Percentiles rank a stretch among this genome's conserved stretches.
Evolutionary conservation across 2,113 vertebrate species (phyloP).

Genomic region (Plotosus lineatus): DNA sequence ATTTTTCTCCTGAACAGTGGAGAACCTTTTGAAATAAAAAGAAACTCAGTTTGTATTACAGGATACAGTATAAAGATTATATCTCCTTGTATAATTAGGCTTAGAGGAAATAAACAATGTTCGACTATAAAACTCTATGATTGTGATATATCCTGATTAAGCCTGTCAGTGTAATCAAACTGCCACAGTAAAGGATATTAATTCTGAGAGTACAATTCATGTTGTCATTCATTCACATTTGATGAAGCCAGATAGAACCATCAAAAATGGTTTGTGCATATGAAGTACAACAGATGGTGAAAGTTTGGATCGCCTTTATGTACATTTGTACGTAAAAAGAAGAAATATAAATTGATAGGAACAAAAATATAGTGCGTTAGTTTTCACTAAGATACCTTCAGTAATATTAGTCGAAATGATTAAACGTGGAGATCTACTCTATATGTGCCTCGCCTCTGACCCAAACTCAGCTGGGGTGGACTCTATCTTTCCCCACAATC

Average conservation of each 20-base stretch:
- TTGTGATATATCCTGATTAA: neutral
- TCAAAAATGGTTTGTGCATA: conserved; percentile 17
- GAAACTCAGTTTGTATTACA: neutral
- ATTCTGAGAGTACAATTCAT: conserved; percentile 48
- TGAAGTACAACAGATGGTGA: neutral
- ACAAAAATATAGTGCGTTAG: neutral
- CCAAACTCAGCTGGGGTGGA: no score
- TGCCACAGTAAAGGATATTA: conserved; percentile 46
- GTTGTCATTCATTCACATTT: conserved; percentile 54
- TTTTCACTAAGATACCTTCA: neutral
- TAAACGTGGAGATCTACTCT: no score
- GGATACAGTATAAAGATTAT: neutral
- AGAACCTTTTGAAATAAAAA: neutral
- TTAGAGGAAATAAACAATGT: neutral
- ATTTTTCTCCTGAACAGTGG: neutral
- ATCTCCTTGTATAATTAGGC: neutral
- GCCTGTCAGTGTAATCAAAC: conserved; percentile 48
- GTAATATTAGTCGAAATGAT: neutral
- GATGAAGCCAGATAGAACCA: conserved; percentile 34
- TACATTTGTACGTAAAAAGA: neutral
- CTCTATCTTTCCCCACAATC: no score
- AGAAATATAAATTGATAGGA: neutral
- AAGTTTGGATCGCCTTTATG: neutral
- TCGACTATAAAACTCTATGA: neutral
- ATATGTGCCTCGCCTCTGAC: no score